Evolutionary conservation across 2,797 vertebrate species (phyloP).

Genomic region (Dryobates pubescens): DNA sequence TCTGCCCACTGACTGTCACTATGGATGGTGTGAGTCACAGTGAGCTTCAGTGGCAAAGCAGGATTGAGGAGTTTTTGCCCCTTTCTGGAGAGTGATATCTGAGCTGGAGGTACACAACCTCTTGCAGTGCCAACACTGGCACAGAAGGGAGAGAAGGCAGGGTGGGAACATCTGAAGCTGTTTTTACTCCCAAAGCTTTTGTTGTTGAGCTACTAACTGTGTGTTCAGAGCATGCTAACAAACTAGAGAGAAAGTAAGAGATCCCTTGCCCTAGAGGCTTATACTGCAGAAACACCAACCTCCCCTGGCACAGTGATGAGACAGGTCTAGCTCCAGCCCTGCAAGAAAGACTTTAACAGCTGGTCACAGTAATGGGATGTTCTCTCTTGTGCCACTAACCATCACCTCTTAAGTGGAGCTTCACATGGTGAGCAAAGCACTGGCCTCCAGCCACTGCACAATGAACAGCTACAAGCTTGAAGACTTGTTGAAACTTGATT

Average conservation of each 20-base stretch:
- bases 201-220: not conserved
- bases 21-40: rapidly evolving
- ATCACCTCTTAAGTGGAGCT: not conserved
- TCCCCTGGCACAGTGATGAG: not conserved
- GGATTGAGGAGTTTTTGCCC: not conserved
- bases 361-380: not conserved
- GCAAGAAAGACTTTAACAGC: not conserved
- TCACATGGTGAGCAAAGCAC: not conserved
- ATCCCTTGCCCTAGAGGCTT: not conserved
- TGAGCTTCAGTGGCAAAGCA: not conserved
- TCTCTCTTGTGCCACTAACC: not conserved
- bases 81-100: not conserved
- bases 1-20: not conserved
- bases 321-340: not conserved
- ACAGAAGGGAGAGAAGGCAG: not conserved
- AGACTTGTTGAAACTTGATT: not conserved
- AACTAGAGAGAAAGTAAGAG: not conserved
- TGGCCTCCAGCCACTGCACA: not conserved
- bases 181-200: not conserved
- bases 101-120: not conserved
- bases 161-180: not conserved
- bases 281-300: not conserved
- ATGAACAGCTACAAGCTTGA: not conserved
- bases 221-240: not conserved
- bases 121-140: not conserved